phyloP scores from a whole-genome alignment of 2,113 vertebrate genomes.

The Sylvietta virens region DNA sequence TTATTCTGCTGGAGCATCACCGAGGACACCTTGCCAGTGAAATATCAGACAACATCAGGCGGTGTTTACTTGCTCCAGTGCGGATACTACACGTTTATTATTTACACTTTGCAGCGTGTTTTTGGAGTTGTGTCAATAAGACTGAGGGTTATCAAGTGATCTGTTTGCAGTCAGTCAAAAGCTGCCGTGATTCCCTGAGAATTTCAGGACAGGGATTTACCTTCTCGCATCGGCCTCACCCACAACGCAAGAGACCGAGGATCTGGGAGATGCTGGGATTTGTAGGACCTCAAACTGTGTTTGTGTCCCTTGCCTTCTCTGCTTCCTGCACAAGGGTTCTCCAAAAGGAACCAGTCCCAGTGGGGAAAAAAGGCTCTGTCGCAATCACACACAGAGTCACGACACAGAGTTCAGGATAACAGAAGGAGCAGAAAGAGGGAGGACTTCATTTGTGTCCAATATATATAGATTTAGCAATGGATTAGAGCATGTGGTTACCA shows the following conservation, averaged over 20 bases:
- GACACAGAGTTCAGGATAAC: too few relatives aligned
- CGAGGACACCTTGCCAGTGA: conserved; percentile 60
- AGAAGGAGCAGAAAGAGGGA: too few relatives aligned
- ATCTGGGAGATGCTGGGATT: not conserved
- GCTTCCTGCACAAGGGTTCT: not conserved
- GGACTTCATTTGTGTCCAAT: too few relatives aligned
- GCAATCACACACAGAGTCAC: too few relatives aligned
- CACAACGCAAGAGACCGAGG: not conserved
- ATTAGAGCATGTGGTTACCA: too few relatives aligned
- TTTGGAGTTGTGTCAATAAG: conserved; percentile 52
- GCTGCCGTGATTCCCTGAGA: not conserved
- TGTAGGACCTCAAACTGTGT: not conserved
- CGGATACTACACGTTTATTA: conserved; percentile 61
- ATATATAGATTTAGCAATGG: too few relatives aligned
- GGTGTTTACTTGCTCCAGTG: conserved; percentile 48
- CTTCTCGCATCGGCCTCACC: not conserved
- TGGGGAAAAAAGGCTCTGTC: not conserved
- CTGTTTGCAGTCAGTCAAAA: conserved; percentile 37
- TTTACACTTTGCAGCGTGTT: conserved; percentile 36
- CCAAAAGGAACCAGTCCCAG: not conserved
- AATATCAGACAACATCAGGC: conserved; percentile 64
- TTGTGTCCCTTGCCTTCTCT: not conserved
- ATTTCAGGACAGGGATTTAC: not conserved
- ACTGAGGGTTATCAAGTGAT: conserved; percentile 44
- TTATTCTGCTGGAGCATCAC: conserved; percentile 59